Base-by-base conservation (phyloP, 1,140 invertebrate species). In the Sitobion miscanthi region DNA sequence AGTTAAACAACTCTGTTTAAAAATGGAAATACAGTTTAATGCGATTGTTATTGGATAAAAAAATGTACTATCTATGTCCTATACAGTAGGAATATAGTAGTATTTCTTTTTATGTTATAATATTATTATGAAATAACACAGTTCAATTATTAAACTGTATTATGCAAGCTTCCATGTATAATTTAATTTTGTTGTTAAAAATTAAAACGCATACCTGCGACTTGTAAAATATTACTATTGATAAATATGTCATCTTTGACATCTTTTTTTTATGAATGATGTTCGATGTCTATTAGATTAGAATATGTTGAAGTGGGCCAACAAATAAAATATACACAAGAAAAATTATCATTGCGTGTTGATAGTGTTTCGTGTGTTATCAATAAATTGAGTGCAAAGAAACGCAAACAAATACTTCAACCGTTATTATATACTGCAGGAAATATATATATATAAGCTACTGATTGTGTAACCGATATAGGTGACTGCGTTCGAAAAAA, bases 371-470 rank as follows among this genome's bases (percentile, higher is more conserved):
- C 35, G 25, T 38, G 35, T 54, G 38, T 35, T 89, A 54, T 38
- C 38, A 90, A 88, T 42, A 62, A 90, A 90, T 62, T 90, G 25
- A 90, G 88, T 42, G 88, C 54, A 62, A 57, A 62, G 49, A 90
- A 90, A 62, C 25, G 88, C 88, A 90, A 90, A 90, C 89, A 69
- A 45, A 45, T 90, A 90, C 89, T 90, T 90, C 45, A 90, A 90
- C 25, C 89, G 89, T 38, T 49, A 49, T 87, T 87, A 87, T 49
- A 38, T 38, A 89, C n/a, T 5, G 8, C 35, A 30, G 35, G 21
- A 11, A 14, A 45, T 45, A 9, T 11, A 83, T 83, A 38, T 38
- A 83, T 52, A n/a, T 52, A 52, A 30, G 38, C 20, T 38, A 89
- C 35, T 47, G 45, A 89, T 89, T 21, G 49, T 57, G 87, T 57